Conservation (phyloP, 2,797 vertebrate genomes). For the Podarcis siculus region DNA sequence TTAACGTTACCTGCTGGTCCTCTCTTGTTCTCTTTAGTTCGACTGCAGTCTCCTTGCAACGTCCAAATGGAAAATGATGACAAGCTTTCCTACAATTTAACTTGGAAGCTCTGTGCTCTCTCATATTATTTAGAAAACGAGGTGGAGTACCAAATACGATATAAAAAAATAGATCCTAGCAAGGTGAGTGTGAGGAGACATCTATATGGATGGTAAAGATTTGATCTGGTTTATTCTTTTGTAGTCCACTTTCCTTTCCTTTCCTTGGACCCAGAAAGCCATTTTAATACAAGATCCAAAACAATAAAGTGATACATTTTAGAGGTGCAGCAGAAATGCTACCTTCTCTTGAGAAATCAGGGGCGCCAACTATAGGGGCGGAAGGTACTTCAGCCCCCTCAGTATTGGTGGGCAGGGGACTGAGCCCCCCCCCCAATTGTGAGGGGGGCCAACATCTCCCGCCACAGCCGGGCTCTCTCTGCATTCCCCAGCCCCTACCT, state of each 20-base stretch:
- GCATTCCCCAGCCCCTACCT: too few relatives aligned
- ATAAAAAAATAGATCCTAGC: constrained; percentile 45
- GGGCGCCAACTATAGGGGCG: too few relatives aligned
- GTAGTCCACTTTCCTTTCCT: not conserved
- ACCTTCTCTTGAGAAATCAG: not conserved
- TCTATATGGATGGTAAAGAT: not conserved
- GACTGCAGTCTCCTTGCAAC: constrained; percentile 65
- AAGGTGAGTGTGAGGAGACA: constrained; percentile 65
- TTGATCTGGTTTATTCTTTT: not conserved
- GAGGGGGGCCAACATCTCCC: too few relatives aligned
- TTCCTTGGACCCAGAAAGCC: not conserved
- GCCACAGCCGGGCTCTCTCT: too few relatives aligned
- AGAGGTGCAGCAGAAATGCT: not conserved
- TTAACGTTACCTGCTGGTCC: not conserved
- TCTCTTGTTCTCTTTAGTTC: constrained; percentile 67
- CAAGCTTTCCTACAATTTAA: constrained; percentile 67
- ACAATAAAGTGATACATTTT: not conserved
- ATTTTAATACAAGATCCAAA: not conserved
- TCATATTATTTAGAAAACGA: constrained; percentile 69
- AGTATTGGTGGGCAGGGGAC: too few relatives aligned
- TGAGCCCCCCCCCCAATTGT: too few relatives aligned
- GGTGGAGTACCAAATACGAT: constrained; percentile 68
- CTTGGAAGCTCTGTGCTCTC: constrained; percentile 64
- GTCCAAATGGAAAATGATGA: constrained; percentile 55
- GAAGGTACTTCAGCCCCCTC: too few relatives aligned